Conservation (phyloP, 1,140 invertebrate species). For the Brachionus calyciflorus region DNA sequence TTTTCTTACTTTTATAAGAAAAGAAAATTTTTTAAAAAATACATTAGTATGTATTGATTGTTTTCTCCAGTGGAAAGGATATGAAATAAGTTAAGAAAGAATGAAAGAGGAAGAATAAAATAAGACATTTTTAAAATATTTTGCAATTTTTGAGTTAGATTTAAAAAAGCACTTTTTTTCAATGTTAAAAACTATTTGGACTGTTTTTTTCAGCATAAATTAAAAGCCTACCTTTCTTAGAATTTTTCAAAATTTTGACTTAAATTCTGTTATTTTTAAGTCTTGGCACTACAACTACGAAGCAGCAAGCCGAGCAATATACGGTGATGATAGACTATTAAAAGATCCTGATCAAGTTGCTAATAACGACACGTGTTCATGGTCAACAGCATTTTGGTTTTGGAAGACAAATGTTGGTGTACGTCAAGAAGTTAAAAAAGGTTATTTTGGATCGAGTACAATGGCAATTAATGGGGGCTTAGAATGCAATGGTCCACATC, state of each 20-base stretch:
- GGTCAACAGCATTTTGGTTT: constrained; percentile 49
- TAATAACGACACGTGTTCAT: constrained; percentile 45
- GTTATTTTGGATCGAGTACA: constrained; percentile 42
- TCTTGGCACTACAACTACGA: constrained; percentile 46
- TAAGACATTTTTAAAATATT: no score
- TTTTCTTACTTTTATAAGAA: no score
- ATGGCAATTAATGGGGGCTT: constrained; percentile 44
- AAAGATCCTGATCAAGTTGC: constrained; percentile 47
- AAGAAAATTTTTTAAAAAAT: no score
- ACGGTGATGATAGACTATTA: constrained; percentile 38
- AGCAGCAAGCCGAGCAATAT: constrained; percentile 29
- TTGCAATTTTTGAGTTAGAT: no score
- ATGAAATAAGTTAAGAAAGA: no score
- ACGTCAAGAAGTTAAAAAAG: constrained; percentile 18
- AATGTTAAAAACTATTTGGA: no score
- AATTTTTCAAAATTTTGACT: background rate
- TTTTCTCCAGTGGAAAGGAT: no score
- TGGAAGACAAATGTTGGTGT: constrained; percentile 48
- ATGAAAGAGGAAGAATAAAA: no score
- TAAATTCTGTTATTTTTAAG: no score
- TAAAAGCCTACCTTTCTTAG: no score
- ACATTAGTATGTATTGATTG: no score
- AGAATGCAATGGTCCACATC: constrained; percentile 29
- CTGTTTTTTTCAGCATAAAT: background rate
- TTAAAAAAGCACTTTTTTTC: no score